Evolutionary conservation across 2,888 invertebrate genomes (phyloP).

Genomic region (Ferdinandea cuprea): DNA sequence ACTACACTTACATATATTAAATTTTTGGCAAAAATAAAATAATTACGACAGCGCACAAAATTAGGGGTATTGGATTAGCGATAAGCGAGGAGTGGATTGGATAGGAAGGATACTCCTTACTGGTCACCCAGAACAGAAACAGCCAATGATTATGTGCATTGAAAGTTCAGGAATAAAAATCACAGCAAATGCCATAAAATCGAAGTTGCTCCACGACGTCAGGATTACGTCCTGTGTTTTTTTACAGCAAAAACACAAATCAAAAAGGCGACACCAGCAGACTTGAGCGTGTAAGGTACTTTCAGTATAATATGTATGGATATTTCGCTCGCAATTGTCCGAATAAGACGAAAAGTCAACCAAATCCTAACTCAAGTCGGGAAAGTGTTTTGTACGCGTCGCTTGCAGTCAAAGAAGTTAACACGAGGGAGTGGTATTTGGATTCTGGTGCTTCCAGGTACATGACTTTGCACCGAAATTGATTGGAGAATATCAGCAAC

Average conservation of each 20-base stretch:
- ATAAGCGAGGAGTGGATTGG: conserved; percentile 76
- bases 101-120: conserved; percentile 77
- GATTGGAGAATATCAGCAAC: conserved; percentile 1
- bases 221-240: background rate
- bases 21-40: no score
- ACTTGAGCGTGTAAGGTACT: no score
- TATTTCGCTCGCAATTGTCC: conserved; percentile 8
- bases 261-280: conserved; percentile 3
- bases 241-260: background rate
- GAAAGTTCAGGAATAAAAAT: no score
- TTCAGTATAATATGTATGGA: background rate
- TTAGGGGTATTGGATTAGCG: conserved; percentile 75
- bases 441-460: background rate
- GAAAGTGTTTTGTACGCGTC: conserved; percentile 1
- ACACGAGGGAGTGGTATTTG: background rate
- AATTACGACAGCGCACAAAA: conserved; percentile 76
- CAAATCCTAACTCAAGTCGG: background rate
- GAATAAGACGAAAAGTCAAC: background rate
- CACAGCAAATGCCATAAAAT: conserved; percentile 76
- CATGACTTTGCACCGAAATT: conserved; percentile 4
- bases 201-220: conserved; percentile 75
- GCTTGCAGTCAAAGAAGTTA: background rate
- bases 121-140: conserved; percentile 77
- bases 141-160: conserved; percentile 76
- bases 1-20: no score